Conservation (phyloP, 2,888 invertebrate species). For the Lasioglossum figueresi region DNA sequence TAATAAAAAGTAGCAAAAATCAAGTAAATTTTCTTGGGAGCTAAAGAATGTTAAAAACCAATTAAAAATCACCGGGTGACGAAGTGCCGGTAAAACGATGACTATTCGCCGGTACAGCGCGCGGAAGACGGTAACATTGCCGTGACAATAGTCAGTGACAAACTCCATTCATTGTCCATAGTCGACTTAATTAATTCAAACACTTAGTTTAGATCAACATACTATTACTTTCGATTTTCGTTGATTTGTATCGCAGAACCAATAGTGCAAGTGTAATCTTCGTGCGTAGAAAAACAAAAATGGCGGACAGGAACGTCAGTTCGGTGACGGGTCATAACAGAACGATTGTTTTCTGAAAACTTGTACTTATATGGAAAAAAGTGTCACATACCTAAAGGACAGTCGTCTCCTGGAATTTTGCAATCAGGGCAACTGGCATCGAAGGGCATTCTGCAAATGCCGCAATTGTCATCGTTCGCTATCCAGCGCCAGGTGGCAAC, state of each 20-base stretch:
- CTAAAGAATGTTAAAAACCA: not conserved
- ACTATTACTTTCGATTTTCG: not conserved
- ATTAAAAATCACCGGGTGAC: not conserved
- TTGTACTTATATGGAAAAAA: not conserved
- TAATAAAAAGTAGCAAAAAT: not conserved
- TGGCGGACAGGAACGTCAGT: not conserved
- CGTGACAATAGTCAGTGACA: not conserved
- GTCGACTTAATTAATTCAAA: not conserved
- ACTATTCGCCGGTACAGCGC: not conserved
- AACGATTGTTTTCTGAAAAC: not conserved
- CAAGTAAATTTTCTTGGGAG: not conserved
- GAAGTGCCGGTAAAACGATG: not conserved
- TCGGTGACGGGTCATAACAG: too few relatives aligned
- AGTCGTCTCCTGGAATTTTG: conserved; percentile 98
- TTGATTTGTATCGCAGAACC: not conserved
- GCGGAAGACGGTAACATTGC: not conserved
- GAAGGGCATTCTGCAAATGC: conserved; percentile 99
- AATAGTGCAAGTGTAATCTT: not conserved
- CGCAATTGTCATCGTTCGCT: conserved; percentile 99
- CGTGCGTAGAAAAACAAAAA: not conserved
- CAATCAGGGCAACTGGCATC: conserved; percentile 99
- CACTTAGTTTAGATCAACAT: not conserved
- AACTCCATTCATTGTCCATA: not conserved
- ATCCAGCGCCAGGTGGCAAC: conserved; percentile 99
- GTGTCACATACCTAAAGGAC: conserved; percentile 90